Evolutionary conservation across 1,140 invertebrate species (phyloP), one percentile per base, ranked within the genome.

Genomic region (Psilanteris sp.): DNA sequence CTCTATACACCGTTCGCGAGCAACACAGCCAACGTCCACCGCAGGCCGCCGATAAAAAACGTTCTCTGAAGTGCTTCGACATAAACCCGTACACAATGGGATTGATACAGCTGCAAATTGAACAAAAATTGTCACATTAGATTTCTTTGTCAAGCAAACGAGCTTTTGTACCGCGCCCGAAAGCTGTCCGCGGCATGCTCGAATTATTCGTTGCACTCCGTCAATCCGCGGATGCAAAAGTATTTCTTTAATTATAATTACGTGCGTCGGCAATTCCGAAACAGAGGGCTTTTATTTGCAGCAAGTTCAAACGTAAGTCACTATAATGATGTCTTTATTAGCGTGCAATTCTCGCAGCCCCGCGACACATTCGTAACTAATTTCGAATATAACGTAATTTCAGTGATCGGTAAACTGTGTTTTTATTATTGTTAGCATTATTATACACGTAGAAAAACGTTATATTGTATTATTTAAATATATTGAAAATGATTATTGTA

Each of bases 21-120:
- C 84, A 86, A 41, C 83, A 86, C n/a, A 83, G 64, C 79, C 83
- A 83, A 50, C 82, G 85, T 1, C 79, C 79, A 11, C 85, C 83
- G 27, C 86, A 86, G 8, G 84, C 86, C 4, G 88, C 89, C 5
- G 86, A 81, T 41, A 88, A 75, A 66, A 90, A 90, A 46, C 92
- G 92, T 66, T 93, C 89, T 37, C 94, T 86, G 85, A 95, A 95
- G 85, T 93, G 93, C 77, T 92, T 92, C 1, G 93, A 95, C 92
- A 95, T 94, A 84, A 95, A 95, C 14, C 93, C 93, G 81, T 95
- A 95, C 4, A 95, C 90, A 31, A 95, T 90, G 4, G 94, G 94
- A 86, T 95, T 95, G 57, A 94, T 90, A 79, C 93, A 94, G 81
- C 93, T 89, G 86, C 81, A 88, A 78, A 54, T 32, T 8, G 36